Percentiles rank a stretch among this genome's conserved stretches.
Evolutionary conservation across 2,797 vertebrate genomes (phyloP).

Genomic region (Melanotaenia pygmaea): DNA sequence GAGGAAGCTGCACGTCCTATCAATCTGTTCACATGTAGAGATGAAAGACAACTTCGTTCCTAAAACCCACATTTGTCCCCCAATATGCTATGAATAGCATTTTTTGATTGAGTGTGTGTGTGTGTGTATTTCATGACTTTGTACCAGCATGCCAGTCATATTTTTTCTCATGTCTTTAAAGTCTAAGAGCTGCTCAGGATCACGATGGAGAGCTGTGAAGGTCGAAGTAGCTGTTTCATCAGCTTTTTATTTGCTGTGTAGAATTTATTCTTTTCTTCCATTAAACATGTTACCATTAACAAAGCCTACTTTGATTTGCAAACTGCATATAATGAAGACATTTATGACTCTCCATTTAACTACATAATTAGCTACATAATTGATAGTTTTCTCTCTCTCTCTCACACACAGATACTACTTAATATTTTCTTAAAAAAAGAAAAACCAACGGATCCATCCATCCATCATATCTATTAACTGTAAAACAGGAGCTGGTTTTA

Average conservation of each 20-base stretch:
- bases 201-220: conserved; percentile 38
- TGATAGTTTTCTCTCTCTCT: no score
- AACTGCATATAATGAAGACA: conserved; percentile 30
- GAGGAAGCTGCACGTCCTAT: conserved; percentile 23
- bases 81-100: conserved; percentile 6
- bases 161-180: conserved; percentile 47
- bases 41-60: conserved; percentile 46
- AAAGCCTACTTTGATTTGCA: conserved; percentile 13
- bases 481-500: no score
- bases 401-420: no score
- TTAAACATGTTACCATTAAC: no score
- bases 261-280: conserved; percentile 23
- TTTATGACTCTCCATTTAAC: conserved; percentile 7
- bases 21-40: conserved; percentile 25
- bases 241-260: conserved; percentile 48
- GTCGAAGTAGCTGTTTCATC: conserved; percentile 59
- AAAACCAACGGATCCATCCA: no score
- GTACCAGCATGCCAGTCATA: conserved; percentile 44
- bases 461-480: no score
- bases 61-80: conserved; percentile 10
- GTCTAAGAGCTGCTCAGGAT: conserved; percentile 39
- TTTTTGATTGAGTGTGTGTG: neutral
- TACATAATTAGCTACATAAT: no score
- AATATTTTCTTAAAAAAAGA: no score
- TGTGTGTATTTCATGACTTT: conserved; percentile 21